phyloP scores from a whole-genome alignment of 2,113 vertebrate species.

The Triplophysa rosa region DNA sequence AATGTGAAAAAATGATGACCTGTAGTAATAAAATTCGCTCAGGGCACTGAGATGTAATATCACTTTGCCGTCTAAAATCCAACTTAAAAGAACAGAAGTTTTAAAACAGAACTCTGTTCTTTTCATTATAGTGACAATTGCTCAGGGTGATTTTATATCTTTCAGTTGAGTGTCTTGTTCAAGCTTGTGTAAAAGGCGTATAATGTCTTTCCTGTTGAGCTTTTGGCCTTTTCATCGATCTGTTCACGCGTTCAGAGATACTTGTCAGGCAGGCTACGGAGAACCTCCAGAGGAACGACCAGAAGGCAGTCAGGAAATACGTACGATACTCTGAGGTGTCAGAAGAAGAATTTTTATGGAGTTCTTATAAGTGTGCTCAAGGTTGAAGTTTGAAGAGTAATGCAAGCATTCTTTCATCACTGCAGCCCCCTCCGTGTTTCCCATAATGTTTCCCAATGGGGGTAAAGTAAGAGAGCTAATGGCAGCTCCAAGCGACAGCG shows the following conservation, averaged over 20 bases:
- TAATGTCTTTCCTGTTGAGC: constrained; percentile 51
- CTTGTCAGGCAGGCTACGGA: constrained; percentile 53
- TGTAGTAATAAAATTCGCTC: too few species aligned
- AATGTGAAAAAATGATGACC: too few species aligned
- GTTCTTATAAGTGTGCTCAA: constrained; percentile 40
- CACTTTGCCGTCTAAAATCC: not conserved
- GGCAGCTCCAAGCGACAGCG: constrained; percentile 23
- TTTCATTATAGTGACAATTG: constrained; percentile 38
- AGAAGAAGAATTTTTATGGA: not conserved
- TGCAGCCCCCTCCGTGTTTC: not conserved
- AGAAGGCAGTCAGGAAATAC: constrained; percentile 28
- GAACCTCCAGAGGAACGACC: constrained; percentile 43
- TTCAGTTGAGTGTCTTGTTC: constrained; percentile 29
- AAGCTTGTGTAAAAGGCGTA: constrained; percentile 38
- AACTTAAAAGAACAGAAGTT: not conserved
- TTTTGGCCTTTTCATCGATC: constrained; percentile 56
- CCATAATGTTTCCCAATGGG: constrained; percentile 32
- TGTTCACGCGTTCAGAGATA: constrained; percentile 39
- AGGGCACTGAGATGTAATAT: not conserved
- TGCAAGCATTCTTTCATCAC: constrained; percentile 12
- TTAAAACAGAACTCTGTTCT: not conserved
- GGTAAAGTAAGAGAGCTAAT: constrained; percentile 14
- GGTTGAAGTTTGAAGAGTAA: constrained; percentile 30
- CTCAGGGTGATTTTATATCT: constrained; percentile 16
- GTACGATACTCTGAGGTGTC: not conserved